A percentile compares a stretch with the other conserved stretches of the same genome.
These are phyloP conservation scores for Steinernema feltiae DNA, from an alignment of 1,140 invertebrate genomes.

Conservation along the genomic window DNA sequence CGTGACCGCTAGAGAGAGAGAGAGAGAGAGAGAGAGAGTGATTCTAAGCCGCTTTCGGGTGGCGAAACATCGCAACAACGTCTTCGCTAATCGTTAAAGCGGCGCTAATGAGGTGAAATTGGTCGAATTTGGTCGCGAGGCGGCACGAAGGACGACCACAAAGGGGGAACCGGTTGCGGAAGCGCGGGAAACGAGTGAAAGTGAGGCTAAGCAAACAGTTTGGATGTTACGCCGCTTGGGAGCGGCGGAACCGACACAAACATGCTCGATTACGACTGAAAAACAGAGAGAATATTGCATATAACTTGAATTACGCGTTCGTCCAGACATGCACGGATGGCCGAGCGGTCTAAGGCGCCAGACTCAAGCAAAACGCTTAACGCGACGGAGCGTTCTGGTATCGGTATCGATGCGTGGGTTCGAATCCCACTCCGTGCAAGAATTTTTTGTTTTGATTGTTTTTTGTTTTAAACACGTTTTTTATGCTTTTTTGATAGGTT, in stretches of 20 bases:
- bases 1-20: no score
- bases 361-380: slow-evolving; percentile 43
- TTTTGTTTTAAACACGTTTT: background rate
- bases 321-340: slow-evolving; percentile 42
- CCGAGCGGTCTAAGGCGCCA: slow-evolving; percentile 53
- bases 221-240: background rate
- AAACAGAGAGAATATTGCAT: no score
- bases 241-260: background rate
- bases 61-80: background rate
- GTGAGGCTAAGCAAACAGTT: background rate
- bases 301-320: no score
- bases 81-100: slow-evolving; percentile 15
- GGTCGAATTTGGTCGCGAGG: background rate
- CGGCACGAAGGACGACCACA: background rate
- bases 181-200: background rate
- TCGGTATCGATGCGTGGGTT: slow-evolving; percentile 28
- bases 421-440: slow-evolving; percentile 28
- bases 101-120: slow-evolving; percentile 6
- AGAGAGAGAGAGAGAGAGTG: no score
- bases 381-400: slow-evolving; percentile 24
- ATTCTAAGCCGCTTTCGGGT: background rate
- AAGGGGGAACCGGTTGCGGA: background rate
- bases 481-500: no score
- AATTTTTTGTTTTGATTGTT: slow-evolving; percentile 2
- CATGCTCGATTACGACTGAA: background rate